Percentiles rank a stretch among this genome's conserved stretches.
phyloP scores from a whole-genome alignment of 2,113 vertebrate genomes.

The Trichechus manatus region DNA sequence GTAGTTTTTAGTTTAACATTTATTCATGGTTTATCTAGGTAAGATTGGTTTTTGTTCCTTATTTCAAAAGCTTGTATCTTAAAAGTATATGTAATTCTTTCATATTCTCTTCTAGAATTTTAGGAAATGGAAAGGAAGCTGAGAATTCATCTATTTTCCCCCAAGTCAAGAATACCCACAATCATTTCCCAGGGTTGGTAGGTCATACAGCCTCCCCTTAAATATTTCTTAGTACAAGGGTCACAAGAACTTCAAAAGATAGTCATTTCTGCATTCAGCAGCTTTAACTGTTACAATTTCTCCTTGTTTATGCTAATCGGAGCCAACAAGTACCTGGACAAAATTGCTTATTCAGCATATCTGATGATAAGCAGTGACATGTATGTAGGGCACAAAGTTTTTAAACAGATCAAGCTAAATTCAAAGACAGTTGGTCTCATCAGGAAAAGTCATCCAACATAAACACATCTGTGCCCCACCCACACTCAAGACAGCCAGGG shows the following conservation, averaged over 20 bases:
- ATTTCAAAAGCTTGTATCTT: conserved; percentile 10
- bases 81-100: conserved; percentile 22
- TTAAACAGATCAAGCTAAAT: not conserved
- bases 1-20: not conserved
- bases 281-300: not conserved
- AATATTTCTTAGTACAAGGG: not conserved
- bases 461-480: not conserved
- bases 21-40: conserved; percentile 24
- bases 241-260: not conserved
- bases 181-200: not conserved
- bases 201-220: not conserved
- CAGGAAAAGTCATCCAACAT: not conserved
- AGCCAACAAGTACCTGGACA: not conserved
- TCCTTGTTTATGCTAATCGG: not conserved
- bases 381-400: not conserved
- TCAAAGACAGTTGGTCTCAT: conserved; percentile 1
- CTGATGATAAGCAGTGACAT: not conserved
- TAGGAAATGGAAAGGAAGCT: not conserved
- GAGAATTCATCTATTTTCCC: not conserved
- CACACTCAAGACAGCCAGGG: not conserved
- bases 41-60: not conserved
- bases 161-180: not conserved
- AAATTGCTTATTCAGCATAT: not conserved
- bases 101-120: conserved; percentile 42
- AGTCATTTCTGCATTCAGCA: not conserved